Evolutionary conservation across 2,888 invertebrate genomes (phyloP).

Genomic region (Sphinx pinastri): DNA sequence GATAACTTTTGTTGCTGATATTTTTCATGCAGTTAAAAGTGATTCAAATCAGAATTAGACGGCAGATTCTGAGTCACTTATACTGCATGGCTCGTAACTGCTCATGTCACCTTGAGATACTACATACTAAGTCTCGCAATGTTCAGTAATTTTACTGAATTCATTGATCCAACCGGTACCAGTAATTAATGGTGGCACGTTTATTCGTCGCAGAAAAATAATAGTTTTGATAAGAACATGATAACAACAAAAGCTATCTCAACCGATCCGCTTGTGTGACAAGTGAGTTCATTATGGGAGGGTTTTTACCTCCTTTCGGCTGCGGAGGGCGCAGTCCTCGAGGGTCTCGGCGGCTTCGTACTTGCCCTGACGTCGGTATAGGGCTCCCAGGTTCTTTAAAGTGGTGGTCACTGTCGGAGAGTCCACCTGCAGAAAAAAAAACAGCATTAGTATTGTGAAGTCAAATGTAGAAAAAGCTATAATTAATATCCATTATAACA

Average conservation of each 20-base stretch:
- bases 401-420: slow-evolving; percentile 99
- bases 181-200: too few relatives aligned
- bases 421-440: slow-evolving; percentile 86
- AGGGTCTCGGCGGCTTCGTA: slow-evolving; percentile 99
- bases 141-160: too few relatives aligned
- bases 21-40: too few relatives aligned
- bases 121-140: too few relatives aligned
- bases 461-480: not conserved
- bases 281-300: not conserved
- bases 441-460: not conserved
- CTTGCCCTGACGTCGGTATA: slow-evolving; percentile 99
- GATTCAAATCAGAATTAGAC: too few relatives aligned
- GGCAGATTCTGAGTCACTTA: too few relatives aligned
- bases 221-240: too few relatives aligned
- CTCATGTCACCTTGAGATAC: too few relatives aligned
- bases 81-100: too few relatives aligned
- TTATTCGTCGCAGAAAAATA: too few relatives aligned
- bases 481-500: too few relatives aligned
- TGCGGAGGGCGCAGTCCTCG: slow-evolving; percentile 98
- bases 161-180: too few relatives aligned
- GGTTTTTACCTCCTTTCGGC: slow-evolving; percentile 93
- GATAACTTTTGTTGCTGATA: not conserved
- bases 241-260: not conserved
- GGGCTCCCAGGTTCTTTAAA: slow-evolving; percentile 98
- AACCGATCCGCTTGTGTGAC: not conserved